Evolutionary conservation across 2,113 vertebrate species (phyloP), one percentile per base, ranked within the genome.

Genomic region (Ameiurus melas): DNA sequence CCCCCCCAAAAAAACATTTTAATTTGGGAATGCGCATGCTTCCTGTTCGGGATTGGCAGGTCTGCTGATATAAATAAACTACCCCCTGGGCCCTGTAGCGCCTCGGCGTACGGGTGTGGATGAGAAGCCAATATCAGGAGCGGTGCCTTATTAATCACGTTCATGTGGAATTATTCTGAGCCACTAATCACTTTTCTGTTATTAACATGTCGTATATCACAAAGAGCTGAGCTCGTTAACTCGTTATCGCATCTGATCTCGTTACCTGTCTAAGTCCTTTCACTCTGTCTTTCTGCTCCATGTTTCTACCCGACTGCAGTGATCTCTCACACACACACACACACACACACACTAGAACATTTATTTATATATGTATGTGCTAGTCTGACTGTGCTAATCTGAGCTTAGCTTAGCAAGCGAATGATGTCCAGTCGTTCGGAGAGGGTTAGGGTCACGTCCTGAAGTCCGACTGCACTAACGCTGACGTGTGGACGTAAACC

Each of bases 101-200:
- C 64, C 6, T 36, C 17, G 8, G 30, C 5, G n/a, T 33, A 17
- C 5, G 27, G n/a, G 64, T 16, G 30, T 71, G 7, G 30, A 33
- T 16, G 43, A 43, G 1, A 75, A 75, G 71, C 71, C 39, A 14
- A 12, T 25, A 5, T 47, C 73, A 47, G 75, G 43, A 51, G 51
- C 39, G 1, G 43, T 27, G 75, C 22, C 10, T 53, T 13, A 2
- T 12, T 19, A 25, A 12, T 78, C 19, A 20, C 17, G 7, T 51
- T 78, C 27, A 10, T 70, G 10, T 51, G 22, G 27, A n/a, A 33
- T 43, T 86, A 86, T 25, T 62, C 73, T 79, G 85, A 86, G 73
- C 71, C 73, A 30, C 43, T 47, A 39, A 13, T 33, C 51, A 25
- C 12, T 0, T 36, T 25, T 53, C 1, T 47, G 27, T 70, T 47